A percentile compares a stretch with the other conserved stretches of the same genome.
Evolutionary conservation across 2,797 vertebrate genomes (phyloP).

Genomic region (Tympanoctomys barrerae): DNA sequence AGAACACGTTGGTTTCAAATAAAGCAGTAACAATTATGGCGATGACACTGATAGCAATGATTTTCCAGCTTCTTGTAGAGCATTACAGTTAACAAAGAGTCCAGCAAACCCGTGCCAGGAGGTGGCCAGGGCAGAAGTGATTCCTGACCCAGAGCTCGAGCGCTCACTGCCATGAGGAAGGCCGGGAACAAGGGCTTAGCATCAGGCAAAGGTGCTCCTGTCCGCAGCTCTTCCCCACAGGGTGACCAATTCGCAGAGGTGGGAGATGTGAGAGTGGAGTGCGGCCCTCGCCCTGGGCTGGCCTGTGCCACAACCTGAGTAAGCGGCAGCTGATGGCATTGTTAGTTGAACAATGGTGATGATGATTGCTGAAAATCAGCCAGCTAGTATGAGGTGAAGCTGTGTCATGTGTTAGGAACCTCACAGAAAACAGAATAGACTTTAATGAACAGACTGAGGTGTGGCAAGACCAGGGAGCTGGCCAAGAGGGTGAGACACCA

Average conservation of each 20-base stretch:
- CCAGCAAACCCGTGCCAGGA: neutral
- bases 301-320: neutral
- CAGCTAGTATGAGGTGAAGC: neutral
- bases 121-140: neutral
- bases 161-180: neutral
- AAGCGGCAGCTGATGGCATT: neutral
- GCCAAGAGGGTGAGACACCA: neutral
- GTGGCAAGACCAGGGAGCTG: neutral
- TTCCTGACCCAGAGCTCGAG: neutral
- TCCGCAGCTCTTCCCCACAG: neutral
- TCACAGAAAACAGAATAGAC: neutral
- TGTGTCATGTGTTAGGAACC: neutral
- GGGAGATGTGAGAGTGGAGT: neutral
- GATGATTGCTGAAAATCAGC: neutral
- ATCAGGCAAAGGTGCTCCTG: neutral
- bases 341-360: neutral
- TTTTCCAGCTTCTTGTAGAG: neutral
- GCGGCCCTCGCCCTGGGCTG: neutral
- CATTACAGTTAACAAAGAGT: neutral
- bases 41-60: neutral
- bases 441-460: neutral
- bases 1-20: constrained; percentile 17
- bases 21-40: neutral
- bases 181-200: neutral
- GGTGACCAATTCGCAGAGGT: neutral